Percentiles rank a stretch among this genome's conserved stretches.
Evolutionary conservation across 2,797 vertebrate genomes (phyloP).

Genomic region (Austrolebias charrua): DNA sequence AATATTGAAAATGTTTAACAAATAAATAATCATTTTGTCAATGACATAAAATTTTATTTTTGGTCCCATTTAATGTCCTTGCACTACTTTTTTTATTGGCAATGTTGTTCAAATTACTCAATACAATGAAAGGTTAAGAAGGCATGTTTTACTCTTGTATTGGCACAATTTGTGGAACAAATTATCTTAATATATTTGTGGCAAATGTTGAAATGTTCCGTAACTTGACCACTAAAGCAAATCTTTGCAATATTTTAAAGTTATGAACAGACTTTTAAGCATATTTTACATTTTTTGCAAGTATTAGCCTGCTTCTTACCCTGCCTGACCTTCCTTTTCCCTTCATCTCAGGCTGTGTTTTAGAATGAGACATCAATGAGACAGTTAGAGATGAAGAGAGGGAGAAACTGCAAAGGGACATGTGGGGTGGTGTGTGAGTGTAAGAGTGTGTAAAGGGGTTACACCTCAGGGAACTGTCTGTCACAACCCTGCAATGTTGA

Average conservation of each 20-base stretch:
- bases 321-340: conserved; percentile 14
- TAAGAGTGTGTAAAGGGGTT: conserved; percentile 5
- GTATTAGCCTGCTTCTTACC: conserved; percentile 1
- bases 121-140: neutral
- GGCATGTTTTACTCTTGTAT: neutral
- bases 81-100: neutral
- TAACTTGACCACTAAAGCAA: neutral
- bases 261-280: neutral
- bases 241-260: neutral
- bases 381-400: conserved; percentile 33
- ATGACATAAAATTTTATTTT: too few relatives aligned
- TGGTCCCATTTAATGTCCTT: too few relatives aligned
- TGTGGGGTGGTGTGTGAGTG: conserved; percentile 2
- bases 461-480: conserved; percentile 63
- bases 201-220: neutral
- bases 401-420: conserved; percentile 10
- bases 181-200: neutral
- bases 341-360: conserved; percentile 43
- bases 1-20: too few relatives aligned
- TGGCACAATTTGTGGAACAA: neutral
- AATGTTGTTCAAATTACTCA: neutral
- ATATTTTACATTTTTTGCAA: conserved; percentile 8
- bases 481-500: conserved; percentile 62
- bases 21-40: too few relatives aligned
- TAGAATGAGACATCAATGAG: conserved; percentile 44